Evolutionary conservation across 2,888 invertebrate species (phyloP).

Genomic region (Leptopilina myrica): DNA sequence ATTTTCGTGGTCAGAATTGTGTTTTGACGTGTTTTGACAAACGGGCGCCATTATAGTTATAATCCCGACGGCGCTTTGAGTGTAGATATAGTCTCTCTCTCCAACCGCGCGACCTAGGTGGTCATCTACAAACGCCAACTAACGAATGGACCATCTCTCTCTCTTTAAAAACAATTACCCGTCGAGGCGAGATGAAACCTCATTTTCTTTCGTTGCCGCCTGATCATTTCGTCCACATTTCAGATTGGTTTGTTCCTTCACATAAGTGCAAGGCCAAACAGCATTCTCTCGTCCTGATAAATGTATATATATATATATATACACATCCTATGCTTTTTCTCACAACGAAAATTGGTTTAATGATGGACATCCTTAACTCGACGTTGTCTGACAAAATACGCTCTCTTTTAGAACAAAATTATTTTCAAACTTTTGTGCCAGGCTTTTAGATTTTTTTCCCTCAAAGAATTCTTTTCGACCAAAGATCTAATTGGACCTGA

Average conservation of each 20-base stretch:
- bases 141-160: constrained; percentile 54
- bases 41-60: constrained; percentile 73
- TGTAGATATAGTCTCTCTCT: constrained; percentile 49
- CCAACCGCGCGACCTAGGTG: constrained; percentile 71
- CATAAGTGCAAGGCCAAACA: constrained; percentile 27
- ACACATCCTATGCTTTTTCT: background rate
- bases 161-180: constrained; percentile 65
- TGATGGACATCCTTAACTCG: background rate
- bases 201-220: constrained; percentile 50
- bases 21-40: constrained; percentile 77
- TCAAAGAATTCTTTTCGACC: no score
- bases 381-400: background rate
- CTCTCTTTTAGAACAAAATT: no score
- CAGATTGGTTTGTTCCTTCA: constrained; percentile 32
- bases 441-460: no score
- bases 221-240: constrained; percentile 51
- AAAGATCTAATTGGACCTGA: no score
- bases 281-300: constrained; percentile 27
- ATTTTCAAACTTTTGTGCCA: no score
- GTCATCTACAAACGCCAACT: constrained; percentile 56
- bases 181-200: constrained; percentile 41
- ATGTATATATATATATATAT: constrained; percentile 30
- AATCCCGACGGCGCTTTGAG: constrained; percentile 60
- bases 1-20: constrained; percentile 69
- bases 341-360: constrained; percentile 5